Evolutionary conservation across 2,888 invertebrate species (phyloP).

Genomic region (Sarcophaga carnaria): DNA sequence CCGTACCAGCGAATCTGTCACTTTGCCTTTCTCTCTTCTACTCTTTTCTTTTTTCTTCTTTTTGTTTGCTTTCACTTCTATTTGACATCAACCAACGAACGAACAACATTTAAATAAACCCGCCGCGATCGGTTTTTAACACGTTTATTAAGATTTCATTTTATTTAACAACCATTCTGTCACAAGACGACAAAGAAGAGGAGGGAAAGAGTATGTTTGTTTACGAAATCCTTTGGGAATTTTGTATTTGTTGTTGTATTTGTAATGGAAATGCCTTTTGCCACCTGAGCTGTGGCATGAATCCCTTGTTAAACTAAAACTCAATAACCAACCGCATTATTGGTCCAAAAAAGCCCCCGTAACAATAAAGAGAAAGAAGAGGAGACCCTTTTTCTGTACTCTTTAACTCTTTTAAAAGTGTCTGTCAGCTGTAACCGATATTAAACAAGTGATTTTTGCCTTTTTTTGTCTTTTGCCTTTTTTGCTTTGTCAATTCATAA

Average conservation of each 20-base stretch:
- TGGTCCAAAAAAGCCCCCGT: neutral
- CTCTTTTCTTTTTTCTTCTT: neutral
- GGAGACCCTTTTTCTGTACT: too few relatives aligned
- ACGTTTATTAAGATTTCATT: constrained; percentile 1
- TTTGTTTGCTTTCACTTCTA: neutral
- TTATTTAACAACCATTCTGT: neutral
- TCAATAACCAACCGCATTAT: neutral
- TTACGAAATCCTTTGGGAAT: neutral
- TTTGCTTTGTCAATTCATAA: neutral
- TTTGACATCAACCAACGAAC: neutral
- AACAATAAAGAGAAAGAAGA: too few relatives aligned
- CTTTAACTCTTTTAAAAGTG: neutral
- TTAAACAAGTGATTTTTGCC: constrained; percentile 16
- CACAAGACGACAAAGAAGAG: neutral
- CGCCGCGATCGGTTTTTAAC: neutral
- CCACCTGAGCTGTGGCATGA: neutral
- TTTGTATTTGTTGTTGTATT: neutral
- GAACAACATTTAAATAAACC: neutral
- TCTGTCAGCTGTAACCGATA: constrained; percentile 30
- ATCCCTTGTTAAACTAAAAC: neutral
- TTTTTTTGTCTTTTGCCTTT: too few relatives aligned
- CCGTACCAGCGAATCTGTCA: constrained; percentile 1
- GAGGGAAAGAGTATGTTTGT: neutral
- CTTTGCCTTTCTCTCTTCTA: neutral
- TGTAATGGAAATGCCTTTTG: neutral